These are phyloP conservation scores for Ennomos erosarius DNA, from an alignment of 2,888 invertebrate genomes.

Conservation along the genomic window DNA sequence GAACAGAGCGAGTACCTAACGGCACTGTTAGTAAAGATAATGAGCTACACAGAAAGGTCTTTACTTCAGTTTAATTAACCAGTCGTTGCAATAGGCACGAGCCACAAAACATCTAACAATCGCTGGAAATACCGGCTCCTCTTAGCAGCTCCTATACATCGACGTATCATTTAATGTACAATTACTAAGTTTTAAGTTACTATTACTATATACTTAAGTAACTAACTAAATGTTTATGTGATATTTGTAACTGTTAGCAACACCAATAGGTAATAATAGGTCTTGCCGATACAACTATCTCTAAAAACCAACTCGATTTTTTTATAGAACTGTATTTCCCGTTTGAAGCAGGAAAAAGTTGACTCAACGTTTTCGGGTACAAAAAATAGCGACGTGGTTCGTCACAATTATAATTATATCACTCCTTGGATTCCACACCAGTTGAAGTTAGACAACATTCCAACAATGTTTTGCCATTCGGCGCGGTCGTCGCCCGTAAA, in stretches of 20 bases:
- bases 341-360: constrained; percentile 13
- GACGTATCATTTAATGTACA: no score
- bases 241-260: constrained; percentile 5
- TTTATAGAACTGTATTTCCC: neutral
- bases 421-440: constrained; percentile 19
- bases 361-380: constrained; percentile 8
- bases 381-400: constrained; percentile 7
- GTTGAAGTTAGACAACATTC: constrained; percentile 38
- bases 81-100: constrained; percentile 33
- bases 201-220: constrained; percentile 9
- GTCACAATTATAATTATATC: constrained; percentile 6
- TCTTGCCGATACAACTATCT: no score
- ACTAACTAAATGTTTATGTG: constrained; percentile 5
- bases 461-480: constrained; percentile 46
- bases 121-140: constrained; percentile 19
- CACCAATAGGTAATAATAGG: no score
- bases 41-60: constrained; percentile 45
- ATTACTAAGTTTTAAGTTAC: no score
- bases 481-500: constrained; percentile 51
- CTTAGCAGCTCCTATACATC: no score
- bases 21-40: constrained; percentile 46
- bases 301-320: constrained; percentile 10
- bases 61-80: constrained; percentile 47
- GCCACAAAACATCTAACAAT: constrained; percentile 27
- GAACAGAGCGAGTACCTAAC: constrained; percentile 38